Evolutionary conservation across 1,140 invertebrate genomes (phyloP), one percentile per base, ranked within the genome.

Genomic region (Philopotamus ludificatus): DNA sequence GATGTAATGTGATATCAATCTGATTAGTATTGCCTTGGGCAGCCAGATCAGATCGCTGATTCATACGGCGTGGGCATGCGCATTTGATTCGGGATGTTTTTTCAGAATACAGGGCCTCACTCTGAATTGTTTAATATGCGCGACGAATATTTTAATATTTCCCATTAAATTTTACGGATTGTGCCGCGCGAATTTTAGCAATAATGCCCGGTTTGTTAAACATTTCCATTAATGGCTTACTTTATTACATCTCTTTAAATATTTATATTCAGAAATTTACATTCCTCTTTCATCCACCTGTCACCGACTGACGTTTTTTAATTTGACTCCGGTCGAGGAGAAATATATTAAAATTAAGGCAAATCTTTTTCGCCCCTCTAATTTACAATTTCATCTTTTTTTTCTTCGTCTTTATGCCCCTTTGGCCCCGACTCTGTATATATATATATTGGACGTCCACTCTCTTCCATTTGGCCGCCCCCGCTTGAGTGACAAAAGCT

Each of bases 281-380:
- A 64, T 51, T 63, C 51, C 41, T 15, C 55, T 60, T 63, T 64
- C 50, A 45, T 66, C 34, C 18, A 64, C 66, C 55, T 60, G 66
- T 65, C 67, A 58, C 51, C 15, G 58, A 49, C 51, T 62, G 57
- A 62, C 67, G 58, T 64, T 69, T n/a, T 58, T 53, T 65, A 68
- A 65, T 60, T 68, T 61, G 55, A 60, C 26, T 64, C 16, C 16
- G 18, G 45, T 15, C 47, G 47, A 18, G 41, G 42, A 44, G 28
- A 61, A 65, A 58, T 58, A 50, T 63, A 66, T 69, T 69, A 63
- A 69, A 69, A 69, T 63, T 47, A 59, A 63, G 44, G 45, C 51
- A 67, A 69, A 66, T 63, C 45, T 69, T 60, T n/a, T 59, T 66
- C 67, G 20, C 59, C 23, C 25, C 55, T 65, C 67, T 63, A 63